phyloP scores from a whole-genome alignment of 2,888 invertebrate species.

The Cryptosula pallasiana region DNA sequence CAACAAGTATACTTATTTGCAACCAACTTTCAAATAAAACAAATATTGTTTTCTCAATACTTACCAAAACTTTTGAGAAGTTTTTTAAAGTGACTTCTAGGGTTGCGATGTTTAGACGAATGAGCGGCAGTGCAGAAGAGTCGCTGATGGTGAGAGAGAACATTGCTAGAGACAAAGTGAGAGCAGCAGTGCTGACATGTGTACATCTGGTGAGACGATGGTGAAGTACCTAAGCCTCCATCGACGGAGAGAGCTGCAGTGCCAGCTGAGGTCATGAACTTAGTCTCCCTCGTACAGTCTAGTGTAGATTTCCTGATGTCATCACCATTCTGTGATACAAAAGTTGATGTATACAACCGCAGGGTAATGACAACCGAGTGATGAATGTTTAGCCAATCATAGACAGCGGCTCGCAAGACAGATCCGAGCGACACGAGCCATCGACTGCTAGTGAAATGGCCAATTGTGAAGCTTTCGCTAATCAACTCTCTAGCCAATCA shows the following conservation, averaged over 20 bases:
- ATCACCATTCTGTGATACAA: neutral
- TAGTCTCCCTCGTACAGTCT: neutral
- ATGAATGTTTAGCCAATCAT: no score
- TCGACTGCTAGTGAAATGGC: neutral
- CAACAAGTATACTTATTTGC: no score
- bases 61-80: conserved; percentile 15
- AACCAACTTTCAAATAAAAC: no score
- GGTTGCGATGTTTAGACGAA: conserved; percentile 64
- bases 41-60: no score
- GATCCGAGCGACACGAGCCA: neutral
- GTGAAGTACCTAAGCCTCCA: neutral
- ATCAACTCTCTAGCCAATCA: conserved; percentile 17
- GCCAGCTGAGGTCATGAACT: neutral
- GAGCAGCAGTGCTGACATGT: conserved; percentile 76
- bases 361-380: neutral
- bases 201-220: conserved; percentile 51
- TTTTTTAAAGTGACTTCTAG: conserved; percentile 4
- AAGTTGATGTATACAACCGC: neutral
- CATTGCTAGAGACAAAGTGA: conserved; percentile 72
- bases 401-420: no score
- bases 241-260: neutral
- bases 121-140: conserved; percentile 71
- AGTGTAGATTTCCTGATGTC: neutral
- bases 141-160: conserved; percentile 76
- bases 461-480: neutral